phyloP scores from a whole-genome alignment of 2,113 vertebrate genomes.

The Pipa parva region DNA sequence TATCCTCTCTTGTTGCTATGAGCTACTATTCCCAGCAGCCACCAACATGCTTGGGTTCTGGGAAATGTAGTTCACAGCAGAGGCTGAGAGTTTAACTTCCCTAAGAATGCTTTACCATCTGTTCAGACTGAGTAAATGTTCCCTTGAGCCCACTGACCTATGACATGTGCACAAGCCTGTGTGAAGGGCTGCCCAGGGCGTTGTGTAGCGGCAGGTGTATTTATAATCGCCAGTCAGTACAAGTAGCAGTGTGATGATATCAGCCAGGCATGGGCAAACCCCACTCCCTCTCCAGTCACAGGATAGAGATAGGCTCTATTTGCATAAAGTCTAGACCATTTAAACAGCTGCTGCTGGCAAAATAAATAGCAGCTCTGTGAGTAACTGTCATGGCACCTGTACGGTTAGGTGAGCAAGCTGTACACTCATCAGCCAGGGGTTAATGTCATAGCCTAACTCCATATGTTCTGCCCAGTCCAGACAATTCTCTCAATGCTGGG shows the following conservation, averaged over 20 bases:
- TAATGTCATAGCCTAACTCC: neutral
- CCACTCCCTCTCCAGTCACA: constrained; percentile 24
- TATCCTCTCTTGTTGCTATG: too few species aligned
- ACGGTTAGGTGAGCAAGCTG: neutral
- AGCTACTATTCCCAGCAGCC: neutral
- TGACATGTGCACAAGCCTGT: too few species aligned
- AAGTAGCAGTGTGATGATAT: constrained; percentile 24
- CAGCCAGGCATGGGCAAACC: constrained; percentile 13
- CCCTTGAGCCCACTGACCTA: neutral
- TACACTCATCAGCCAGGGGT: neutral
- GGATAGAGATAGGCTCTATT: constrained; percentile 28
- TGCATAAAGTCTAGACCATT: constrained; percentile 40
- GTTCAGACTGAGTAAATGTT: neutral
- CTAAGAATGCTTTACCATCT: constrained; percentile 33
- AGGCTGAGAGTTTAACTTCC: constrained; percentile 51
- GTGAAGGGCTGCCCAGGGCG: neutral
- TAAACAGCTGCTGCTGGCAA: constrained; percentile 33
- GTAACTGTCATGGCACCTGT: constrained; percentile 20
- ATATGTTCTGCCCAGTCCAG: neutral
- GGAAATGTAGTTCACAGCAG: constrained; percentile 51
- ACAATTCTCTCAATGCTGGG: too few species aligned
- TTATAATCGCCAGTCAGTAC: constrained; percentile 14
- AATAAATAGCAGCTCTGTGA: constrained; percentile 20
- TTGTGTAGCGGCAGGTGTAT: constrained; percentile 1
- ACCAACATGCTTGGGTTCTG: neutral